phyloP scores from a whole-genome alignment of 2,797 vertebrate genomes.

The Acomys russatus region DNA sequence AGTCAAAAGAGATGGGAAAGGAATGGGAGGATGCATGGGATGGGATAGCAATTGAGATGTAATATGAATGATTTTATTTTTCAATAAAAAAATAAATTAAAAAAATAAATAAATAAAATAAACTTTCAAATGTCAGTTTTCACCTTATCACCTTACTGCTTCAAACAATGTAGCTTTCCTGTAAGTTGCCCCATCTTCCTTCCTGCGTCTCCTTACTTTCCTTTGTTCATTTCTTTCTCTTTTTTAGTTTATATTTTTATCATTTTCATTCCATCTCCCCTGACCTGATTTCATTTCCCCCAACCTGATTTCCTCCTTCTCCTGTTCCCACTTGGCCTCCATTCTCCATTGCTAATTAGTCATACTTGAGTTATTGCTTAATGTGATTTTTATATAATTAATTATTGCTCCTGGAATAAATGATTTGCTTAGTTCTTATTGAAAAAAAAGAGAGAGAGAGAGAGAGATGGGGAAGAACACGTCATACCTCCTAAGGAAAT shows the following conservation, averaged over 20 bases:
- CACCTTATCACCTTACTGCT: not conserved
- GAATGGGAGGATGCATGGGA: too few species aligned
- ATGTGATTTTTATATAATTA: constrained; percentile 58
- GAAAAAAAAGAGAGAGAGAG: too few species aligned
- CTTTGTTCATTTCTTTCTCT: not conserved
- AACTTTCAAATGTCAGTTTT: constrained; percentile 47
- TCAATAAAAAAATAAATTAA: too few species aligned
- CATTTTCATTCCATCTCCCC: not conserved
- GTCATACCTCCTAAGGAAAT: too few species aligned
- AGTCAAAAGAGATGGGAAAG: too few species aligned
- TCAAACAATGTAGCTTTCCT: constrained; percentile 5
- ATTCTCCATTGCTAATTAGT: constrained; percentile 35
- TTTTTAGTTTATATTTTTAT: not conserved
- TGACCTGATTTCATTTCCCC: too few species aligned
- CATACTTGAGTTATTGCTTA: constrained; percentile 50
- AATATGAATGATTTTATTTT: too few species aligned
- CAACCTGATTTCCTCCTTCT: not conserved
- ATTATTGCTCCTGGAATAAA: constrained; percentile 1
- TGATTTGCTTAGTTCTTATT: constrained; percentile 30
- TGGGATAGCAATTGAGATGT: too few species aligned
- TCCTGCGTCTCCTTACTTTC: constrained; percentile 15
- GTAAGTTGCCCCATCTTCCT: not conserved
- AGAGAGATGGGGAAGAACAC: too few species aligned
- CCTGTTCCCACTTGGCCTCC: too few species aligned
- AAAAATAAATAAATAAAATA: too few species aligned